These are phyloP conservation scores for Mythimna ferrago DNA, from an alignment of 2,888 invertebrate species.

Conservation along the genomic window DNA sequence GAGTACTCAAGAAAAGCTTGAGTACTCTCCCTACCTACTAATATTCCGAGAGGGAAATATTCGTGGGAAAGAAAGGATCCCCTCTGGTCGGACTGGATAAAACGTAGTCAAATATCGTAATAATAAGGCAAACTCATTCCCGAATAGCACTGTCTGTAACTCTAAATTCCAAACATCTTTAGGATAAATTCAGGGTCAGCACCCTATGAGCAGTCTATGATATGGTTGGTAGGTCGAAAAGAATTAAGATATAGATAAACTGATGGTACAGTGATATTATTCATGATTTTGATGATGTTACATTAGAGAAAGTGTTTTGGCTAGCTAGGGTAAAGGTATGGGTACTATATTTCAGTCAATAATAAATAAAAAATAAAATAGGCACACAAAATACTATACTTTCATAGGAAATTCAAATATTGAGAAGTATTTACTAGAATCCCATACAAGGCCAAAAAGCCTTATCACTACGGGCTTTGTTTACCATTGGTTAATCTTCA, in stretches of 20 bases:
- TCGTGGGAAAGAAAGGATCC: not conserved
- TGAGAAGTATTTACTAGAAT: too few species aligned
- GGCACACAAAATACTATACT: too few species aligned
- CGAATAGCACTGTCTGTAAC: not conserved
- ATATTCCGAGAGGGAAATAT: constrained; percentile 2
- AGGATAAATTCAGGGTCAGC: not conserved
- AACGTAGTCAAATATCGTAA: not conserved
- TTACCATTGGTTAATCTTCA: too few species aligned
- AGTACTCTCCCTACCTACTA: not conserved
- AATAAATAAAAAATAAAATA: too few species aligned
- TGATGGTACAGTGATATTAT: not conserved
- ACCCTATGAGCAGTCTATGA: not conserved
- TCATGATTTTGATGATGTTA: not conserved
- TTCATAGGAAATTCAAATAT: too few species aligned
- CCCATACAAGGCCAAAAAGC: too few species aligned
- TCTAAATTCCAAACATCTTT: not conserved
- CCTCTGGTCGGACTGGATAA: not conserved
- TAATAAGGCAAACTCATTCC: not conserved
- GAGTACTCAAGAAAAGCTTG: constrained; percentile 4
- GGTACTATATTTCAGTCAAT: not conserved
- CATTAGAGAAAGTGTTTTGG: not conserved
- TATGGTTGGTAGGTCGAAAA: not conserved
- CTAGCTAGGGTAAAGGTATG: too few species aligned
- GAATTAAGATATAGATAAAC: too few species aligned
- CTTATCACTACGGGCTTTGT: too few species aligned